Conservation (phyloP, 1,140 invertebrate species). For the Centruroides vittatus region DNA sequence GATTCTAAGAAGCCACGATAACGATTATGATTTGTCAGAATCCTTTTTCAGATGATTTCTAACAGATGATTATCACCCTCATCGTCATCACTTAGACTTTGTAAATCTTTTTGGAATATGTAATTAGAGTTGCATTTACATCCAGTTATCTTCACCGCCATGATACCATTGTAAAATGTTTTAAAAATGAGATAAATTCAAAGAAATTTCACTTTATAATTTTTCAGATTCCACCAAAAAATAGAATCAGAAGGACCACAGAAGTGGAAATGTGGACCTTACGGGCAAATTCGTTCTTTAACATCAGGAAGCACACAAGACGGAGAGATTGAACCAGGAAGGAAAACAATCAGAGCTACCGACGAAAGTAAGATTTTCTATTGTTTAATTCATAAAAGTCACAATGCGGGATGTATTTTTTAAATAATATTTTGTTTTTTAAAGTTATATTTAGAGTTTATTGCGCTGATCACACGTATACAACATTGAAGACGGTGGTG, state of each 20-base stretch:
- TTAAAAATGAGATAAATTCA: too few species aligned
- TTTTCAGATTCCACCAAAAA: too few species aligned
- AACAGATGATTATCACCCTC: too few species aligned
- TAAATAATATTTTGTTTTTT: constrained; percentile 21
- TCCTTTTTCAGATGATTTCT: too few species aligned
- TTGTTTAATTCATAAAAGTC: neutral
- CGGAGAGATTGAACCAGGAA: constrained; percentile 13
- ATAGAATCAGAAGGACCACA: constrained; percentile 5
- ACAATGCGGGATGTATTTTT: neutral
- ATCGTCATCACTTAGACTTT: too few species aligned
- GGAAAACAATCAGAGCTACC: constrained; percentile 24
- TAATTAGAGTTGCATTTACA: too few species aligned
- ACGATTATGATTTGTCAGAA: too few species aligned
- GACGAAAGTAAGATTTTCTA: constrained; percentile 28
- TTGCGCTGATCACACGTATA: constrained; percentile 73
- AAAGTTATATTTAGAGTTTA: constrained; percentile 70
- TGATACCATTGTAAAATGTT: too few species aligned
- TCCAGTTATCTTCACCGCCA: too few species aligned
- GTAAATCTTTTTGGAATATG: too few species aligned
- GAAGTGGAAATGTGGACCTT: constrained; percentile 20
- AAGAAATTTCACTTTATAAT: too few species aligned
- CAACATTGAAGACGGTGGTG: constrained; percentile 56
- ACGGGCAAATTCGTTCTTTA: constrained; percentile 20
- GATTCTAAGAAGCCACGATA: too few species aligned
- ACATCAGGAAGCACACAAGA: constrained; percentile 16